Evolutionary conservation across 2,113 vertebrate species (phyloP).

Genomic region (Sterna hirundo): DNA sequence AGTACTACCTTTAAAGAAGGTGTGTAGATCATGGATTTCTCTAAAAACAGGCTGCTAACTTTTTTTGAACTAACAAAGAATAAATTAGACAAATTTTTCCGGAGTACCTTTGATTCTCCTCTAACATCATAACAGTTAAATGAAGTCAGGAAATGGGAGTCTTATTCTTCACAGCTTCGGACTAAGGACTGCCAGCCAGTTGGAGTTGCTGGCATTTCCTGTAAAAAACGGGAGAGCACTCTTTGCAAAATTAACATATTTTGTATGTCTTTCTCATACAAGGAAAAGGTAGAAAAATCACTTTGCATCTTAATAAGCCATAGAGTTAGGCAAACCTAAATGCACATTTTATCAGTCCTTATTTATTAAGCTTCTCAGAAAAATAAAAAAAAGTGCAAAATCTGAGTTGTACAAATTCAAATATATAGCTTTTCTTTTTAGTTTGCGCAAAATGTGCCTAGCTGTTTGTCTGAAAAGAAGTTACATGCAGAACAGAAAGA

Average conservation of each 20-base stretch:
- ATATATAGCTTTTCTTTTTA: not conserved
- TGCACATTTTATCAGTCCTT: not conserved
- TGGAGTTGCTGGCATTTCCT: not conserved
- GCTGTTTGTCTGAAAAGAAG: not conserved
- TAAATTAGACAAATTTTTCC: not conserved
- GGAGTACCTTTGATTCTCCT: not conserved
- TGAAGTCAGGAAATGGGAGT: not conserved
- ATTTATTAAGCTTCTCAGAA: not conserved
- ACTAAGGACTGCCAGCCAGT: not conserved
- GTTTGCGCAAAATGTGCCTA: not conserved
- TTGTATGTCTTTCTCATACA: not conserved
- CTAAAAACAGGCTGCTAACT: not conserved
- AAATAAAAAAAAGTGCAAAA: not conserved
- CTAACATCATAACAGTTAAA: not conserved
- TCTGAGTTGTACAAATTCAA: not conserved
- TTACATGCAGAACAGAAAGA: not conserved
- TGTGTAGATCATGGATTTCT: not conserved
- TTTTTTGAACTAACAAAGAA: not conserved
- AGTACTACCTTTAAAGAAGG: not conserved
- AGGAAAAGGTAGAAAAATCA: not conserved
- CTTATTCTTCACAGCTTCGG: not conserved
- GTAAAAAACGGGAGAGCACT: not conserved
- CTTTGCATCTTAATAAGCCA: not conserved
- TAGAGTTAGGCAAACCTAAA: not conserved
- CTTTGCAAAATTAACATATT: not conserved